phyloP scores from a whole-genome alignment of 1,140 invertebrate genomes.

The Scaptomyza pallida region DNA sequence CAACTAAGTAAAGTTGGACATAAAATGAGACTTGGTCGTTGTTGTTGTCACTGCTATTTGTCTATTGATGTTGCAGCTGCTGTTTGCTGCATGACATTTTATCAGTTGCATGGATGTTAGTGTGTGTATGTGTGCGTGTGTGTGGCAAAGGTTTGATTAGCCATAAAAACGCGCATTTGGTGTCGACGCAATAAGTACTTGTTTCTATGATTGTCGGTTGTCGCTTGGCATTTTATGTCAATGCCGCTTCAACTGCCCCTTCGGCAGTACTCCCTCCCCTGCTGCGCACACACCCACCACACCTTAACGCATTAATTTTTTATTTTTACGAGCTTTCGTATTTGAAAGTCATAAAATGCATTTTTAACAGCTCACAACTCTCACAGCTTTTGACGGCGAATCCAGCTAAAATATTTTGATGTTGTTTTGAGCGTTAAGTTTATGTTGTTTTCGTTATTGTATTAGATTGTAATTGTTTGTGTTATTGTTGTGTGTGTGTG shows the following conservation, averaged over 20 bases:
- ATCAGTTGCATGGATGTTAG: neutral
- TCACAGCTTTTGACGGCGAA: conserved; percentile 13
- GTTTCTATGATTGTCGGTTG: conserved; percentile 59
- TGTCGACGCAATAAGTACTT: conserved; percentile 63
- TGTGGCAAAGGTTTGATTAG: conserved; percentile 80
- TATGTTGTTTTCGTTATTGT: conserved; percentile 18
- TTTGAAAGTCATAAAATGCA: conserved; percentile 76
- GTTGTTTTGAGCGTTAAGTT: conserved; percentile 1
- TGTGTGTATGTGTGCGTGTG: conserved; percentile 18
- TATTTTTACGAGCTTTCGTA: conserved; percentile 72
- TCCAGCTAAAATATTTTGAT: conserved; percentile 33
- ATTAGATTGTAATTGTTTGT: conserved; percentile 43
- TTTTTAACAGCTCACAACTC: conserved; percentile 31
- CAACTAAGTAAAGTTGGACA: neutral
- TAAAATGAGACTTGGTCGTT: neutral
- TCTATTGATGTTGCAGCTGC: neutral
- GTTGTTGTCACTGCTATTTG: neutral
- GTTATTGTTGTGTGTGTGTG: conserved; percentile 29
- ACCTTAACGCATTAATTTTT: conserved; percentile 14
- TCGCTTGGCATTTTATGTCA: conserved; percentile 46
- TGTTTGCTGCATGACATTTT: conserved; percentile 3
- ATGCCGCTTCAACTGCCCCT: neutral
- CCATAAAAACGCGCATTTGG: conserved; percentile 68
- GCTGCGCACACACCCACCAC: conserved; percentile 5
- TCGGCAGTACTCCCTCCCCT: too few relatives aligned